A percentile compares a stretch with the other conserved stretches of the same genome.
These are phyloP conservation scores for Tokudaia muenninki DNA, from an alignment of 2,797 vertebrate species.

Conservation along the genomic window DNA sequence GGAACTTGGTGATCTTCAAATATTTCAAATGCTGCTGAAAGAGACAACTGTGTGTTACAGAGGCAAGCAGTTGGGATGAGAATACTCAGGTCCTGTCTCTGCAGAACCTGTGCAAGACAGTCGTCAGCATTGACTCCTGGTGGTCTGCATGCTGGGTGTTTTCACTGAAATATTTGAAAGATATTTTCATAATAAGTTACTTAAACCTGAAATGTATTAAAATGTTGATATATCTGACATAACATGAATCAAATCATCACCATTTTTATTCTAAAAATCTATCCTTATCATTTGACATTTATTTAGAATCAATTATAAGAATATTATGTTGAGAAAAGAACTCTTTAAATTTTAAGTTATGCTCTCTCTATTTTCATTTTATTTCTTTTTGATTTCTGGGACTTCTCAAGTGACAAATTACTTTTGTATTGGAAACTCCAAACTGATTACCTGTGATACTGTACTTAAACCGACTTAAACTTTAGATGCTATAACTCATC, in stretches of 20 bases:
- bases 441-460: neutral
- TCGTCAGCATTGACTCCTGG: neutral
- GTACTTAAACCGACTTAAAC: neutral
- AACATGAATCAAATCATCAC: conserved; percentile 23
- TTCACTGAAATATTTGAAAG: neutral
- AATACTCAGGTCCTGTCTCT: neutral
- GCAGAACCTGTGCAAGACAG: neutral
- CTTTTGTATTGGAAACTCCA: neutral
- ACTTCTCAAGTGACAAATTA: neutral
- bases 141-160: neutral
- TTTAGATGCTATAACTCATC: neutral
- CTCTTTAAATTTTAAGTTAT: neutral
- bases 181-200: neutral
- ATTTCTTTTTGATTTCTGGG: conserved; percentile 11
- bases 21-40: neutral
- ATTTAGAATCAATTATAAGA: neutral
- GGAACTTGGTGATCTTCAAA: neutral
- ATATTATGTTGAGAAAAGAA: neutral
- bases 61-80: neutral
- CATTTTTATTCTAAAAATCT: neutral
- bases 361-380: neutral
- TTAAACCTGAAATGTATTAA: neutral
- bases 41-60: conserved; percentile 18
- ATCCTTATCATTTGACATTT: conserved; percentile 38
- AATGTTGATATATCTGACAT: conserved; percentile 35